A percentile compares a stretch with the other conserved stretches of the same genome.
Conservation (phyloP, 2,888 invertebrate genomes). For the Mechanitis mazaeus region DNA sequence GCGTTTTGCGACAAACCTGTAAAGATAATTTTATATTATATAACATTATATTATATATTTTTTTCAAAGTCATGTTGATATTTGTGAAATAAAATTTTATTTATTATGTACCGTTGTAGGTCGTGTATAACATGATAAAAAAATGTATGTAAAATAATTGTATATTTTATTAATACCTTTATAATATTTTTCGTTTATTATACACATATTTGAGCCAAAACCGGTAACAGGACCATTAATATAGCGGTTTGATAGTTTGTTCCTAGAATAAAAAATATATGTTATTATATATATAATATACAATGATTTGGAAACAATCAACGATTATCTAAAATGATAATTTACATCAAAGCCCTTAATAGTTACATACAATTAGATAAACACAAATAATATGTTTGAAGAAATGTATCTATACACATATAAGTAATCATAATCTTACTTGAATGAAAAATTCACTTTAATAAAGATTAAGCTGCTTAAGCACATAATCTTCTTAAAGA, state of each 20-base stretch:
- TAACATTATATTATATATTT: neutral
- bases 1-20: constrained; percentile 19
- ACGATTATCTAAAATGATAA: too few relatives aligned
- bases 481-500: constrained; percentile 18
- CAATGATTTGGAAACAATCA: too few relatives aligned
- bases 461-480: constrained; percentile 7
- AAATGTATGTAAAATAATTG: constrained; percentile 1
- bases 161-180: constrained; percentile 20
- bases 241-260: constrained; percentile 44
- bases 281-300: neutral
- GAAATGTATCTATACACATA: too few relatives aligned
- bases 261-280: constrained; percentile 45
- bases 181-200: constrained; percentile 35
- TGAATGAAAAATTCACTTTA: neutral
- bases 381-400: too few relatives aligned
- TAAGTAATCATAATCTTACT: neutral
- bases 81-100: too few relatives aligned
- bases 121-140: too few relatives aligned
- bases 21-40: constrained; percentile 6
- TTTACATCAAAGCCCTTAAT: too few relatives aligned
- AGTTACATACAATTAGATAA: too few relatives aligned
- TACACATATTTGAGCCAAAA: constrained; percentile 47
- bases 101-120: too few relatives aligned
- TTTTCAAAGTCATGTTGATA: too few relatives aligned
- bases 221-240: constrained; percentile 45